Conservation (phyloP, 1,140 invertebrate species). For the Neodiprion pinetum region DNA sequence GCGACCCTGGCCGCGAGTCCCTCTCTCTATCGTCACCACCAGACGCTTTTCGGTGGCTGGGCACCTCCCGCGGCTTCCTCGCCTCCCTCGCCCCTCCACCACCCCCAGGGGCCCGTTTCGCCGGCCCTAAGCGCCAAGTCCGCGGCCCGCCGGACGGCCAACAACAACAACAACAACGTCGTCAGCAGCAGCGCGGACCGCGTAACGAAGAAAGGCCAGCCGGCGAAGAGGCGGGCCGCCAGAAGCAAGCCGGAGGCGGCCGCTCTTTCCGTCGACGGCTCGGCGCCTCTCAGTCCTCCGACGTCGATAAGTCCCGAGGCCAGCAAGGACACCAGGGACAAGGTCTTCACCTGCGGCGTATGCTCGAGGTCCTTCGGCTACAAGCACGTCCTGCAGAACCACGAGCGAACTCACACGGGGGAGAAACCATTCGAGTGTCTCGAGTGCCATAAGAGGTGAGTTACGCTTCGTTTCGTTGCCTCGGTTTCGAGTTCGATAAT, state of each 20-base stretch:
- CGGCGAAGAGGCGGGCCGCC: slow-evolving; percentile 45
- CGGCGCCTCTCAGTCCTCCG: slow-evolving; percentile 55
- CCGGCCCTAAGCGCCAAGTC: slow-evolving; percentile 46
- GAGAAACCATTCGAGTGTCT: slow-evolving; percentile 96
- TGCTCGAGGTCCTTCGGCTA: slow-evolving; percentile 91
- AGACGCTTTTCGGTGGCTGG: slow-evolving; percentile 62
- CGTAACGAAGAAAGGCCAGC: slow-evolving; percentile 47
- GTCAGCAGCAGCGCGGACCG: slow-evolving; percentile 56
- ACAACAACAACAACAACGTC: slow-evolving; percentile 56
- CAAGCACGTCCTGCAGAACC: slow-evolving; percentile 95
- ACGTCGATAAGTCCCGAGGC: slow-evolving; percentile 56
- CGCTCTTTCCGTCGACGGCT: slow-evolving; percentile 40
- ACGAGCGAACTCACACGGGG: slow-evolving; percentile 95
- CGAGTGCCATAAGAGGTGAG: slow-evolving; percentile 85
- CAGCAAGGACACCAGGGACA: slow-evolving; percentile 70
- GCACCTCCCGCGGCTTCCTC: slow-evolving; percentile 45
- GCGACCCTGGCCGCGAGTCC: slow-evolving; percentile 49
- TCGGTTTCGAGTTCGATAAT: not conserved
- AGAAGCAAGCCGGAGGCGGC: slow-evolving; percentile 49
- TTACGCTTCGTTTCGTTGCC: not conserved
- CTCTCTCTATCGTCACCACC: slow-evolving; percentile 59
- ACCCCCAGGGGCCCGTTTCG: slow-evolving; percentile 47
- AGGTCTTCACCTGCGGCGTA: slow-evolving; percentile 86
- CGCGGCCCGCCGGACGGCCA: slow-evolving; percentile 39
- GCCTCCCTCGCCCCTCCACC: slow-evolving; percentile 48